These are phyloP conservation scores for Catharus ustulatus DNA, from an alignment of 2,797 vertebrate genomes.

Conservation along the genomic window DNA sequence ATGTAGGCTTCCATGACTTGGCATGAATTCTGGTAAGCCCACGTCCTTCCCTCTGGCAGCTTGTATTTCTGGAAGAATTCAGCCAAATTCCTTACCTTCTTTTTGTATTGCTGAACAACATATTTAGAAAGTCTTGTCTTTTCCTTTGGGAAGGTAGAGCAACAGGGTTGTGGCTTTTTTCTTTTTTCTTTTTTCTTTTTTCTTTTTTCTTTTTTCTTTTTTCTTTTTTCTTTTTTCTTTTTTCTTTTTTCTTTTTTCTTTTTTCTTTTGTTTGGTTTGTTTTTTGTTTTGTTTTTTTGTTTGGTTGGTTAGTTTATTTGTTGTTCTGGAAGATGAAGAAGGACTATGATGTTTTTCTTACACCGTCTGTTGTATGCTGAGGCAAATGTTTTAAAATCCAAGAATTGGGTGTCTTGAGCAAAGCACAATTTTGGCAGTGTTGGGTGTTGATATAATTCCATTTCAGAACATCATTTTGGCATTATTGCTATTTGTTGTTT, in stretches of 20 bases:
- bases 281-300: neutral
- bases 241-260: too few species aligned
- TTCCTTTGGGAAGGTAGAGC: neutral
- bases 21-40: neutral
- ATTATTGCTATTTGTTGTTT: neutral
- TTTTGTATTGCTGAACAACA: neutral
- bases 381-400: neutral
- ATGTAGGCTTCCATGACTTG: neutral
- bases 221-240: too few species aligned
- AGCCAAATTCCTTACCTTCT: neutral
- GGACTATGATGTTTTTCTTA: neutral
- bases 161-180: fast-evolving
- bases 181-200: too few species aligned
- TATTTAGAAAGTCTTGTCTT: neutral
- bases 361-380: neutral
- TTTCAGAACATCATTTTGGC: constrained; percentile 12
- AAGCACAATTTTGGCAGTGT: neutral
- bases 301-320: neutral
- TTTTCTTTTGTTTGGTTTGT: neutral
- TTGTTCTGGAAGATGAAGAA: neutral
- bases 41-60: neutral
- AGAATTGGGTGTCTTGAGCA: neutral
- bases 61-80: neutral
- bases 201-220: too few species aligned
- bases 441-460: neutral